Evolutionary conservation across 2,113 vertebrate genomes (phyloP).

Genomic region (Syngnathoides biaculeatus): DNA sequence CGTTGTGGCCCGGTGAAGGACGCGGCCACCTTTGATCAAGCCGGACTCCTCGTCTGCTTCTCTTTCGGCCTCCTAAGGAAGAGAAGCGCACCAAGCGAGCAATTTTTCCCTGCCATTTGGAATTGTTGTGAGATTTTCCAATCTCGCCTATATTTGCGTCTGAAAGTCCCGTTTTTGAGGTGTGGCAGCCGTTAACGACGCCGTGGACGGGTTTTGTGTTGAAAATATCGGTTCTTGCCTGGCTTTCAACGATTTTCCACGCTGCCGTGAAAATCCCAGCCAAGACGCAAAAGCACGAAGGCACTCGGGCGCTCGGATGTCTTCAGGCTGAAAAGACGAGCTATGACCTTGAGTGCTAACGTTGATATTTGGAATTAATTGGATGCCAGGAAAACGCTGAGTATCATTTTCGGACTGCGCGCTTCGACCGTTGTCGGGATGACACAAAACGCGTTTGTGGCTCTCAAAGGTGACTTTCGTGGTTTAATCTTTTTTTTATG

Average conservation of each 20-base stretch:
- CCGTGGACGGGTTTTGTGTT: constrained; percentile 17
- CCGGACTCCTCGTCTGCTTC: constrained; percentile 12
- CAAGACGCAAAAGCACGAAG: constrained; percentile 5
- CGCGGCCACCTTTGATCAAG: constrained; percentile 1
- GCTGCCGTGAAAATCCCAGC: constrained; percentile 8
- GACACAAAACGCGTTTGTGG: background rate
- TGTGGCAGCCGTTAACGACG: constrained; percentile 32
- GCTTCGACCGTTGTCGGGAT: background rate
- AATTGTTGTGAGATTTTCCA: constrained; percentile 39
- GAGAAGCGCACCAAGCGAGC: background rate
- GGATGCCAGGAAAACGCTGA: background rate
- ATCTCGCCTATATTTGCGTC: constrained; percentile 20
- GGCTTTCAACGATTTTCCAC: background rate
- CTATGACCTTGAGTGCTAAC: background rate
- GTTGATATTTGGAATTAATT: background rate
- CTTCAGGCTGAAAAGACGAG: background rate
- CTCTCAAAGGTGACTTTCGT: no score
- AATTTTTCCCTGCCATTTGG: constrained; percentile 25
- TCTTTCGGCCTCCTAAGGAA: constrained; percentile 25
- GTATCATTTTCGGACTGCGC: background rate
- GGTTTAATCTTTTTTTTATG: no score
- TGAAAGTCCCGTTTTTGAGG: constrained; percentile 24
- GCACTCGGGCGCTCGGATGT: constrained; percentile 10
- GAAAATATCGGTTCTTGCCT: constrained; percentile 8
- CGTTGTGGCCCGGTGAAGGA: constrained; percentile 47